These are phyloP conservation scores for Pterophyllum scalare DNA, from an alignment of 2,113 vertebrate genomes.

Conservation along the genomic window DNA sequence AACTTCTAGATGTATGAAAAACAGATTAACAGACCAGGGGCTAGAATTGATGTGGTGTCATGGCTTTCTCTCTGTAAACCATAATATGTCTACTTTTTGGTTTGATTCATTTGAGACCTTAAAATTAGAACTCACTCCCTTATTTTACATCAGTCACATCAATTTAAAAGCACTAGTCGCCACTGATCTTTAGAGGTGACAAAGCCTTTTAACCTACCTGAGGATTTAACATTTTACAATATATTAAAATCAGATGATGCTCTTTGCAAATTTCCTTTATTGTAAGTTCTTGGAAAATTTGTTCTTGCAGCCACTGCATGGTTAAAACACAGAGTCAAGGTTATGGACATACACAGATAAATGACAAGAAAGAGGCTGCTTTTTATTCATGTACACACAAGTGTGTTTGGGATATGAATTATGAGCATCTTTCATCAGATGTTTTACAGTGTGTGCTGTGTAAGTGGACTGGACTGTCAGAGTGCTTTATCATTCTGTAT, in stretches of 20 bases:
- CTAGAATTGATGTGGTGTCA: background rate
- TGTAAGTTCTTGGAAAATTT: conserved; percentile 1
- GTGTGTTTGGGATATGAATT: conserved; percentile 57
- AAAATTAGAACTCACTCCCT: rapidly evolving
- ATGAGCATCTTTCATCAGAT: conserved; percentile 66
- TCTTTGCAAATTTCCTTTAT: conserved; percentile 27
- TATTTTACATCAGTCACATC: background rate
- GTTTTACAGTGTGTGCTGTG: conserved; percentile 59
- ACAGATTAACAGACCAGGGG: background rate
- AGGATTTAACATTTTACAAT: background rate
- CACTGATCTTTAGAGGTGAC: conserved; percentile 6
- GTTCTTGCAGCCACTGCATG: background rate
- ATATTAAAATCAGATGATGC: background rate
- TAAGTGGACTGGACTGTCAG: conserved; percentile 67
- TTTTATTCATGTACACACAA: conserved; percentile 41
- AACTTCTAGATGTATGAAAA: background rate
- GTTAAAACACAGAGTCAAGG: background rate
- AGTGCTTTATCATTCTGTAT: conserved; percentile 67
- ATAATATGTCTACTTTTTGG: background rate
- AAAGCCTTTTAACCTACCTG: background rate
- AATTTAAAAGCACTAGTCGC: conserved; percentile 1
- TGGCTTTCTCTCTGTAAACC: background rate
- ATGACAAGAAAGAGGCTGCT: conserved; percentile 28
- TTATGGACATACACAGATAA: conserved; percentile 19
- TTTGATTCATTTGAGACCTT: background rate